Evolutionary conservation across 2,888 invertebrate species (phyloP).

Genomic region (Eledona agricola): DNA sequence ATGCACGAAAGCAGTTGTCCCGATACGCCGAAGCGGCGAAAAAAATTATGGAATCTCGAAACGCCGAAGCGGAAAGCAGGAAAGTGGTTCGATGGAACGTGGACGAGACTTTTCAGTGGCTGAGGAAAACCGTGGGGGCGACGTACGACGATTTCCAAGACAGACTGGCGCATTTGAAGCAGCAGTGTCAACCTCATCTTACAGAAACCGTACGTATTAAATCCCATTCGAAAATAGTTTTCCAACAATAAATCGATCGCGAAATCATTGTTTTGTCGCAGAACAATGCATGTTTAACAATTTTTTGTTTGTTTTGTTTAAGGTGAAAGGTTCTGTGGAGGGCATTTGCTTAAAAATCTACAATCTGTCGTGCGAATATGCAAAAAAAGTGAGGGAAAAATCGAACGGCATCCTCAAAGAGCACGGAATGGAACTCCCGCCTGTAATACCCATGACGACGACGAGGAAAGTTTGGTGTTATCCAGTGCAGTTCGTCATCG

Average conservation of each 20-base stretch:
- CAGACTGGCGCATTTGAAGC: conserved; percentile 87
- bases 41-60: conserved; percentile 94
- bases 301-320: conserved; percentile 17
- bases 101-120: conserved; percentile 96
- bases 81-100: conserved; percentile 99
- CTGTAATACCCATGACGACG: conserved; percentile 71
- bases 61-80: conserved; percentile 90
- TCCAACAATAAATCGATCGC: background rate
- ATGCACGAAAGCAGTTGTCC: conserved; percentile 89
- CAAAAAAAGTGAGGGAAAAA: conserved; percentile 88
- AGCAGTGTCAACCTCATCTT: conserved; percentile 95
- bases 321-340: conserved; percentile 89
- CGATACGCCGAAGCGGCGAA: conserved; percentile 95
- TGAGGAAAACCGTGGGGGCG: conserved; percentile 90
- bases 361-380: conserved; percentile 90
- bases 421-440: conserved; percentile 75
- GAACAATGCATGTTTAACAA: background rate
- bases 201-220: conserved; percentile 77
- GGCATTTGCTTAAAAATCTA: conserved; percentile 95
- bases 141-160: conserved; percentile 94
- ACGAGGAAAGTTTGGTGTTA: conserved; percentile 95
- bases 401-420: conserved; percentile 87
- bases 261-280: background rate
- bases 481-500: conserved; percentile 89
- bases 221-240: background rate